Conservation (phyloP, 2,113 vertebrate genomes). For the Mola mola region DNA sequence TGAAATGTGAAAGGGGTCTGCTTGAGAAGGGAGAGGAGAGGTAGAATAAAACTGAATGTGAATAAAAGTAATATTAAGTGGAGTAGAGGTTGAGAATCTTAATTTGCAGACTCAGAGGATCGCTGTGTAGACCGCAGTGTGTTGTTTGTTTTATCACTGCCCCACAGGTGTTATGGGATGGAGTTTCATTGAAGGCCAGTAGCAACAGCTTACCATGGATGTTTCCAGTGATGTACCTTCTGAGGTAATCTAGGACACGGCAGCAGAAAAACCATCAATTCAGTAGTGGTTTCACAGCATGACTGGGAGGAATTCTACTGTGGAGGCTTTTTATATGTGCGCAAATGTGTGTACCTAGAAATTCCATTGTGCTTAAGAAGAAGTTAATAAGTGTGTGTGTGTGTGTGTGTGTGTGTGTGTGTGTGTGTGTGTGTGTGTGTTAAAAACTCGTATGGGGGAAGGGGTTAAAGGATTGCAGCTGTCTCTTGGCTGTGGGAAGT, state of each 20-base stretch:
- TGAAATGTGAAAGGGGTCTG: constrained; percentile 36
- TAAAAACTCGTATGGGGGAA: constrained; percentile 65
- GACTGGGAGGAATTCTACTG: constrained; percentile 50
- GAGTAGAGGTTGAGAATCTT: constrained; percentile 12
- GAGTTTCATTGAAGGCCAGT: constrained; percentile 77
- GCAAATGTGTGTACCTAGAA: constrained; percentile 57
- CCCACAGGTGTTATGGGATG: constrained; percentile 72
- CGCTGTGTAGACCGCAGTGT: constrained; percentile 60
- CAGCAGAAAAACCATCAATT: constrained; percentile 87
- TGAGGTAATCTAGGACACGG: constrained; percentile 83
- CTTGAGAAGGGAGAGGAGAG: constrained; percentile 11
- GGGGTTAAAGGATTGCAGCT: constrained; percentile 93
- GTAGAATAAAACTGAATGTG: constrained; percentile 32
- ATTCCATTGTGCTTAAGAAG: constrained; percentile 68
- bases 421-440: constrained; percentile 58
- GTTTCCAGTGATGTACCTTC: constrained; percentile 83
- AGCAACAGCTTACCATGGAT: constrained; percentile 75
- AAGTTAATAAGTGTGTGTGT: constrained; percentile 14
- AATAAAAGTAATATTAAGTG: constrained; percentile 32
- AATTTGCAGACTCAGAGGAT: constrained; percentile 69
- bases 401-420: constrained; percentile 48
- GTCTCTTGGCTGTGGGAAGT: constrained; percentile 95
- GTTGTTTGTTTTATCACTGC: constrained; percentile 82
- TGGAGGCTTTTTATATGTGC: constrained; percentile 37
- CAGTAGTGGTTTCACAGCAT: constrained; percentile 63